Percentiles rank a stretch among this genome's conserved stretches.
These are phyloP conservation scores for Cerastis leucographa DNA, from an alignment of 2,888 invertebrate species.

Conservation along the genomic window DNA sequence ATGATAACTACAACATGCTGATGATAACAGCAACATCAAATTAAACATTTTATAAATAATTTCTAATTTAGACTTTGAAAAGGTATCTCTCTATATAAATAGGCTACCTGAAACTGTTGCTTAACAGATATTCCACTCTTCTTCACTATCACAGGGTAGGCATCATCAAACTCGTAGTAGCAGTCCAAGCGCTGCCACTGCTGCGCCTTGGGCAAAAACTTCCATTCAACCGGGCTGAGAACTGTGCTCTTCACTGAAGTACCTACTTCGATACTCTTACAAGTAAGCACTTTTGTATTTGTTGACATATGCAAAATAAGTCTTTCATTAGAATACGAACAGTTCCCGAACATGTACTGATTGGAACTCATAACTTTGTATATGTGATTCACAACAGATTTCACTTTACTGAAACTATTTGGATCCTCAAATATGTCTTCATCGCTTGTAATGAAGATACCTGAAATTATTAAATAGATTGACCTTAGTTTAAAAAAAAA, in stretches of 20 bases:
- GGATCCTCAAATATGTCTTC: slow-evolving; percentile 91
- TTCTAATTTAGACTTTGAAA: neutral
- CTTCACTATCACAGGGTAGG: slow-evolving; percentile 92
- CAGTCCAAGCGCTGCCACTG: slow-evolving; percentile 95
- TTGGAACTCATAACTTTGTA: slow-evolving; percentile 90
- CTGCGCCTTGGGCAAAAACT: slow-evolving; percentile 92
- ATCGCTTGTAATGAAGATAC: slow-evolving; percentile 94
- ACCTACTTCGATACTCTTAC: slow-evolving; percentile 92
- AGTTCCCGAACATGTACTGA: slow-evolving; percentile 91
- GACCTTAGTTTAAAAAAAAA: neutral
- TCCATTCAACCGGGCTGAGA: slow-evolving; percentile 94
- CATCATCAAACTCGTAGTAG: slow-evolving; percentile 94
- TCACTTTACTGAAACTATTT: slow-evolving; percentile 90
- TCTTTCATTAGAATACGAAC: slow-evolving; percentile 90
- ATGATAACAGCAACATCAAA: neutral
- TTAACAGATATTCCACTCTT: slow-evolving; percentile 92
- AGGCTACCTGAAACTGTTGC: slow-evolving; percentile 92
- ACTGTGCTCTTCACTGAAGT: slow-evolving; percentile 80
- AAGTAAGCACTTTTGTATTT: slow-evolving; percentile 89
- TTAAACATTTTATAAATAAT: neutral
- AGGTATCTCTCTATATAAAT: neutral
- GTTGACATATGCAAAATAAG: slow-evolving; percentile 92
- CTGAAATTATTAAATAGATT: slow-evolving; percentile 75
- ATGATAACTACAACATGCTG: neutral
- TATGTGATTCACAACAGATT: slow-evolving; percentile 90